Base-by-base conservation (phyloP, 2,888 invertebrate genomes). In the Saturnia pavonia region DNA sequence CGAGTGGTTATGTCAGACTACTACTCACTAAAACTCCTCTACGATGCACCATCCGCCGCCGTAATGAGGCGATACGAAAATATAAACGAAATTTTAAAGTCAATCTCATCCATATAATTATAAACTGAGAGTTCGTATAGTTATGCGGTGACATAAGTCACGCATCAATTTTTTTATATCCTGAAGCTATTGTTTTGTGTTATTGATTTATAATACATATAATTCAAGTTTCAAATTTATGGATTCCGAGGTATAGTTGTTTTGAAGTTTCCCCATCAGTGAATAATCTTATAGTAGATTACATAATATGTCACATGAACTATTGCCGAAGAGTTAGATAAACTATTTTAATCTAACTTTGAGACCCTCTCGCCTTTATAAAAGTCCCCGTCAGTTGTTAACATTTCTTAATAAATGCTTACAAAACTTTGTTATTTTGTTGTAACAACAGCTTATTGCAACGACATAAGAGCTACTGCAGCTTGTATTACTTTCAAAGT, bases 291-390 rank as follows among this genome's bases (percentile, higher is more conserved):
- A 16, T 34, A 63, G 16, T 34, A 34, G 19, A 34, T 34, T 63
- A 63, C 34, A 65, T n/a, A n/a, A n/a, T n/a, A 51, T 71, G 84
- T 85, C 85, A 83, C 78, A 82, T 71, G 80, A 78, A 77, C 74
- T 76, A 74, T 74, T 75, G 77, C 73, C 73, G 78, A 71, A 77
- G 80, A 82, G 79, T 83, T 82, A 76, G 79, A 76, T 71, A 80
- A 90, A 90, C 90, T 89, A 90, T 90, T 90, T 90, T 90, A 90
- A 90, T 90, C 87, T 88, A 89, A 89, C 82, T 88, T 88, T 81
- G 71, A 74, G 78, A 77, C 80, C 85, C 82, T 84, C 81, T 80
- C 75, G 80, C 80, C 80, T 85, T 86, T 85, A 86, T 85, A 85
- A 88, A 88, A 87, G 87, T 86, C 83, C 80, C 80, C 77, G 81